Conservation (phyloP, 2,113 vertebrate genomes). For the Orcinus orca region DNA sequence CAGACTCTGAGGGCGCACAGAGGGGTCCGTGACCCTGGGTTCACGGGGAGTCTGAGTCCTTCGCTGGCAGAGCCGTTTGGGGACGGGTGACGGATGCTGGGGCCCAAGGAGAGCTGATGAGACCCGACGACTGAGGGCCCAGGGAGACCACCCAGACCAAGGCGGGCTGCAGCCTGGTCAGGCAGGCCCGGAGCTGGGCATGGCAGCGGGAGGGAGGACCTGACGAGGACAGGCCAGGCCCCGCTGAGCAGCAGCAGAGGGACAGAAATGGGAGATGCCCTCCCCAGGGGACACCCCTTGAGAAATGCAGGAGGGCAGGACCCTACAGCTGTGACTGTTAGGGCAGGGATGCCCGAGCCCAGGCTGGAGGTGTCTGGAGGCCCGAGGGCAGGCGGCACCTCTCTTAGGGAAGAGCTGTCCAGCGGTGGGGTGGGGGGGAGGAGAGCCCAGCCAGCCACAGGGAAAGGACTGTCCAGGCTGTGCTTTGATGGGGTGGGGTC, state of each 20-base stretch:
- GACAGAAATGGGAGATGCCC: rapidly evolving
- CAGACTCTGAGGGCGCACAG: rapidly evolving
- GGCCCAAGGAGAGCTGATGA: rapidly evolving
- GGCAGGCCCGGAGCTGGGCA: not conserved
- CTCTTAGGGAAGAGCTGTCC: not conserved
- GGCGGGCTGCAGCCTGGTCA: not conserved
- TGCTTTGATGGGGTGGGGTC: no score
- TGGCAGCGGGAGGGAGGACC: not conserved
- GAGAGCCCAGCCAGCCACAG: rapidly evolving
- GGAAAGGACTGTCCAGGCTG: not conserved
- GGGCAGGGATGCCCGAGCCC: not conserved
- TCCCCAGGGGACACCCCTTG: not conserved
- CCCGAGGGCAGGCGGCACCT: no score
- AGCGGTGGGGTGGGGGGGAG: no score
- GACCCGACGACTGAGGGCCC: rapidly evolving
- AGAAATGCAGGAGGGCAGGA: rapidly evolving
- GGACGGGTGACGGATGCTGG: rapidly evolving
- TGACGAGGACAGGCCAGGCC: no score
- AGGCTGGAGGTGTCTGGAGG: not conserved
- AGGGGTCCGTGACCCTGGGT: rapidly evolving
- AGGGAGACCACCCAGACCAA: not conserved
- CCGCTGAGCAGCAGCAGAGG: not conserved
- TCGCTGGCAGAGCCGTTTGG: not conserved
- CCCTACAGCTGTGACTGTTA: not conserved
- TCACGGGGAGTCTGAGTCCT: no score